Conservation (phyloP, 2,113 vertebrate genomes). For the Dryoscopus gambensis region DNA sequence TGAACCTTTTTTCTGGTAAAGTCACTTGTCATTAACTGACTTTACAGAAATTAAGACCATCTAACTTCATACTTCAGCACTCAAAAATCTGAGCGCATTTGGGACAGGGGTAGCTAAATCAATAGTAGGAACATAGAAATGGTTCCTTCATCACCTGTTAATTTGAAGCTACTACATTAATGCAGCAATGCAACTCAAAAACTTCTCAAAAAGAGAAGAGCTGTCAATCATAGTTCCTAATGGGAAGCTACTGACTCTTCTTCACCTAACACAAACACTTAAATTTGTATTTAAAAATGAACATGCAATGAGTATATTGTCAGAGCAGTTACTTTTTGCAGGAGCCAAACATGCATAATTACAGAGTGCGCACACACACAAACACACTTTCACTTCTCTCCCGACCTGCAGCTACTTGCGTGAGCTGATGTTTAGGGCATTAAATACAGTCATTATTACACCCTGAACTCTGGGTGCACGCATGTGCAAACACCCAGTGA, state of each 20-base stretch:
- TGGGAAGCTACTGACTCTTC: neutral
- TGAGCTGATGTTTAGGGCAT: neutral
- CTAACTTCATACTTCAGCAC: neutral
- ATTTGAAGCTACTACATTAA: neutral
- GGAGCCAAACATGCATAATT: neutral
- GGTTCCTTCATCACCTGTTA: neutral
- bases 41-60: neutral
- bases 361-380: neutral
- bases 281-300: neutral
- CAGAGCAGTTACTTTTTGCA: neutral
- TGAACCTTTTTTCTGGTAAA: neutral
- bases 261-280: neutral
- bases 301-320: neutral
- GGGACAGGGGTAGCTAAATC: neutral
- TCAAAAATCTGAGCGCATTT: neutral
- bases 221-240: neutral
- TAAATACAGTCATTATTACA: neutral
- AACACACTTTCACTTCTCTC: constrained; percentile 33
- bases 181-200: neutral
- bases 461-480: neutral
- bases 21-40: neutral
- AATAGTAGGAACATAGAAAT: neutral
- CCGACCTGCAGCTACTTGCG: neutral
- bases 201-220: neutral
- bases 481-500: neutral